These are phyloP conservation scores for Galerucella pusilla DNA, from an alignment of 2,888 invertebrate genomes.

Conservation along the genomic window DNA sequence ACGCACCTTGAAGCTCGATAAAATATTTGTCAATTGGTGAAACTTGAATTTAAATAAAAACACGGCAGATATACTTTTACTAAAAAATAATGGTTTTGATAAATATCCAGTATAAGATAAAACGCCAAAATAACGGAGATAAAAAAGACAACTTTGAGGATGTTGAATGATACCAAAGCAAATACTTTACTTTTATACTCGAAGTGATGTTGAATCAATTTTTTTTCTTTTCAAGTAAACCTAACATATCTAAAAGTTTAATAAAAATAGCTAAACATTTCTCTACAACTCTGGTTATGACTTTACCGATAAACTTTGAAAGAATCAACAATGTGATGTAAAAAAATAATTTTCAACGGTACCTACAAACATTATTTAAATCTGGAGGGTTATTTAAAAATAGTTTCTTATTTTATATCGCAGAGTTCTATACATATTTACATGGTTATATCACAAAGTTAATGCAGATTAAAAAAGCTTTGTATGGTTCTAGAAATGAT, in stretches of 20 bases:
- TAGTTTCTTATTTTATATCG: slow-evolving; percentile 18
- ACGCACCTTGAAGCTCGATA: too few relatives aligned
- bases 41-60: too few relatives aligned
- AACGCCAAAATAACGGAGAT: not conserved
- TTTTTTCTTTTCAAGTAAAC: slow-evolving; percentile 8
- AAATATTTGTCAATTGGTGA: too few relatives aligned
- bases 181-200: not conserved
- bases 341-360: slow-evolving; percentile 45
- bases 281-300: slow-evolving; percentile 23
- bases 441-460: slow-evolving; percentile 45
- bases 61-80: too few relatives aligned
- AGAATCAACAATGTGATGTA: slow-evolving; percentile 45
- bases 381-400: slow-evolving; percentile 16
- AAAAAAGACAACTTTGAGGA: not conserved
- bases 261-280: slow-evolving; percentile 23
- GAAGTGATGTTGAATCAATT: not conserved
- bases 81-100: too few relatives aligned
- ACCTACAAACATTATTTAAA: slow-evolving; percentile 10
- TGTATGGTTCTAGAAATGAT: slow-evolving; percentile 19
- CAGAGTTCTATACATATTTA: slow-evolving; percentile 27
- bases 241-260: slow-evolving; percentile 19
- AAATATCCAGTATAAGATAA: not conserved
- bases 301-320: slow-evolving; percentile 38
- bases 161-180: not conserved
- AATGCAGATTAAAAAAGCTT: slow-evolving; percentile 12